Evolutionary conservation across 1,140 invertebrate species (phyloP).

Genomic region (Wasmannia auropunctata): DNA sequence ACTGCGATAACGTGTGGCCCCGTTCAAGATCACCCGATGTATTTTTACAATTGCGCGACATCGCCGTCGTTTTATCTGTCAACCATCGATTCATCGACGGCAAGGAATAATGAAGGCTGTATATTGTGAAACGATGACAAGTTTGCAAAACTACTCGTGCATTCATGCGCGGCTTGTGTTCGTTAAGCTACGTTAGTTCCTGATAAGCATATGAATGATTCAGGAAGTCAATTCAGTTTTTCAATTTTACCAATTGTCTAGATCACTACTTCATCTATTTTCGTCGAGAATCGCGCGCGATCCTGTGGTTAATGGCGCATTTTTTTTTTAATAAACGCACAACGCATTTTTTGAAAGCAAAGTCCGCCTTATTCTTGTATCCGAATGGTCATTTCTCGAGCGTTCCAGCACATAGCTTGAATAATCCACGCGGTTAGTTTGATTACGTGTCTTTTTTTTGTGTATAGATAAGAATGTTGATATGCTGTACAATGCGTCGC

Average conservation of each 20-base stretch:
- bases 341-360: neutral
- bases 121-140: neutral
- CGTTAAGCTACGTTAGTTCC: neutral
- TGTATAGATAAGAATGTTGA: conserved; percentile 33
- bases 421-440: neutral
- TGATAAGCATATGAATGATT: neutral
- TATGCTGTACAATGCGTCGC: conserved; percentile 6
- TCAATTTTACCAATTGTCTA: neutral
- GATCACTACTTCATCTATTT: neutral
- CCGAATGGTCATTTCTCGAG: neutral
- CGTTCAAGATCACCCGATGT: conserved; percentile 50
- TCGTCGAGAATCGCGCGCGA: too few relatives aligned
- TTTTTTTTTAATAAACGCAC: too few relatives aligned
- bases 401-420: neutral
- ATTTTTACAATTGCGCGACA: conserved; percentile 55
- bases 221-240: neutral
- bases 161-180: neutral
- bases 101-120: conserved; percentile 4
- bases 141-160: conserved; percentile 13
- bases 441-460: conserved; percentile 14
- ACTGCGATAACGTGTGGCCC: conserved; percentile 42
- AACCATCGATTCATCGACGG: conserved; percentile 12
- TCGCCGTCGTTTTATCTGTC: conserved; percentile 42
- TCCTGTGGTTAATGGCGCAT: too few relatives aligned
- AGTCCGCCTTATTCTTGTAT: neutral